Evolutionary conservation across 2,113 vertebrate genomes (phyloP).

Genomic region (Gadus chalcogrammus): DNA sequence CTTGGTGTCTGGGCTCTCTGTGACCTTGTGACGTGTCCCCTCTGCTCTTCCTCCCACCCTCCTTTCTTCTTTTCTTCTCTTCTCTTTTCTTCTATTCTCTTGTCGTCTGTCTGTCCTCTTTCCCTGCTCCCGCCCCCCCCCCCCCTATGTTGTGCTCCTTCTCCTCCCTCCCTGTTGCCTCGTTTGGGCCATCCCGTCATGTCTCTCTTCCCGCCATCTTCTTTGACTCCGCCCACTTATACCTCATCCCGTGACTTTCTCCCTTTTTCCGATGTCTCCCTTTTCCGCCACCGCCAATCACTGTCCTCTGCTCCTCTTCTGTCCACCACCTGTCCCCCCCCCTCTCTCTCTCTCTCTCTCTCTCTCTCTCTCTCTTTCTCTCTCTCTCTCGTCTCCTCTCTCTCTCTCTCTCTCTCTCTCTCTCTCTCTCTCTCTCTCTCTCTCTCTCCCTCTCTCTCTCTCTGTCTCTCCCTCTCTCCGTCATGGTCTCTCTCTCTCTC

Average conservation of each 20-base stretch:
- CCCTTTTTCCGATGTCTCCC: slow-evolving; percentile 17
- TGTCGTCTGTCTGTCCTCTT: not conserved
- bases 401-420: not conserved
- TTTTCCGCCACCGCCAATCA: not conserved
- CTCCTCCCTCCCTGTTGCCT: not conserved
- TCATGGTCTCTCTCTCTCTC: not conserved
- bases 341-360: not conserved
- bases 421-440: not conserved
- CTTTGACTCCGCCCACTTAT: not conserved
- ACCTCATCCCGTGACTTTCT: too few species aligned
- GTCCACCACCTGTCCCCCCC: not conserved
- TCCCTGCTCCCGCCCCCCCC: not conserved
- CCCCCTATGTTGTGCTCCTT: not conserved
- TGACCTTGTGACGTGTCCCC: slow-evolving; percentile 41
- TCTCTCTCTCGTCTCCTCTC: not conserved
- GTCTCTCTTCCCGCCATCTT: not conserved
- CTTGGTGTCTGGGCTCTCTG: slow-evolving; percentile 31
- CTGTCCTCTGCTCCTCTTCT: not conserved
- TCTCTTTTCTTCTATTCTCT: slow-evolving; percentile 3
- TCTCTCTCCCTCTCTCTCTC: not conserved
- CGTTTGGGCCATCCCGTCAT: not conserved
- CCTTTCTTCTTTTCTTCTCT: slow-evolving; percentile 1
- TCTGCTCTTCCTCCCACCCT: not conserved
- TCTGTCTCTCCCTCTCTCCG: not conserved
- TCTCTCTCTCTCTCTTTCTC: not conserved